Base-by-base conservation (phyloP, 2,113 vertebrate genomes). In the Euleptes europaea region DNA sequence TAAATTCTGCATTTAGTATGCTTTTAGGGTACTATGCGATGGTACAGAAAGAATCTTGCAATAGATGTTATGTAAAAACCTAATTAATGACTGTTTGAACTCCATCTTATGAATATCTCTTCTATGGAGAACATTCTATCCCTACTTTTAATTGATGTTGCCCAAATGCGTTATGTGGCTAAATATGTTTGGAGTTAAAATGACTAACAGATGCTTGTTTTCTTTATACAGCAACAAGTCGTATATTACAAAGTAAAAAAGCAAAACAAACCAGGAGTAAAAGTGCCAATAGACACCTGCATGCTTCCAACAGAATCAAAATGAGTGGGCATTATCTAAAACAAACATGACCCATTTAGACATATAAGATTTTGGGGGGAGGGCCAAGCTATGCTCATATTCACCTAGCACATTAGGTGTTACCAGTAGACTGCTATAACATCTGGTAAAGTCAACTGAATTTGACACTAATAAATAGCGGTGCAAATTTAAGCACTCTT, bases 401-500 rank as follows among this genome's bases (percentile, higher is more conserved):
- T 0, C 3, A 35, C 31, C 23, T 80, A 28, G 47, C 42, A 38
- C n/a, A 0, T 4, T 77, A 88, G 69, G 69, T 92, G 80, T 93
- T 93, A 86, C 90, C 86, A 86, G 54, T 35, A 21, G 0, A 74
- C 78, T 85, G 65, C 90, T 89, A 86, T 42, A 33, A 0, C 70
- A 63, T 84, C 80, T 89, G 82, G 49, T 79, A 73, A 63, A 76
- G 78, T 54, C 80, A 70, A 13, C 11, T 81, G 5, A 86, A 33
- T 72, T 87, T 88, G 82, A 71, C 90, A 85, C 91, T 74, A 79
- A 80, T 84, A 23, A 60, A 69, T 77, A 35, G 13, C 31, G 80
- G 66, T 90, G 73, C 23, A 54, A 63, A 1, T 78, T 88, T 72
- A 83, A 87, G 66, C 85, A 28, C 74, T 63, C 75, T 44, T 57